These are phyloP conservation scores for Stictocephala bisonia DNA, from an alignment of 2,888 invertebrate genomes.

Conservation along the genomic window DNA sequence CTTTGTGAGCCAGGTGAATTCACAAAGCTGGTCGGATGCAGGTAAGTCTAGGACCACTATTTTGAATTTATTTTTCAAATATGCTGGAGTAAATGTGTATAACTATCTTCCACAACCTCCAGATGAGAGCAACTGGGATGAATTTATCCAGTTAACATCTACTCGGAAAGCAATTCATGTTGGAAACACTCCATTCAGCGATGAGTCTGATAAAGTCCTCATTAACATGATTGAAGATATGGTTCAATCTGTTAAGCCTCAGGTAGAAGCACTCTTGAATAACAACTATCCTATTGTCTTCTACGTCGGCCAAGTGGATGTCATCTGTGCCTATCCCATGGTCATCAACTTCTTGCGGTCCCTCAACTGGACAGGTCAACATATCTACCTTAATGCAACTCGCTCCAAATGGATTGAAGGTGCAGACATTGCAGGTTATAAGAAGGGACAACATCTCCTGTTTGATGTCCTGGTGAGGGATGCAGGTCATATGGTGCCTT, in stretches of 20 bases:
- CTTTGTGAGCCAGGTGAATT: neutral
- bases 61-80: neutral
- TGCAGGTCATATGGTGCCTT: slow-evolving; percentile 86
- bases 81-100: slow-evolving; percentile 10
- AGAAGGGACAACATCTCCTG: slow-evolving; percentile 76
- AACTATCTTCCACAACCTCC: slow-evolving; percentile 3
- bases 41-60: neutral
- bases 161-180: slow-evolving; percentile 78
- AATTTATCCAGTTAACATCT: slow-evolving; percentile 51
- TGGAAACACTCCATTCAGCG: slow-evolving; percentile 79
- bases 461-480: slow-evolving; percentile 79
- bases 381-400: neutral
- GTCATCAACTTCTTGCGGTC: slow-evolving; percentile 81
- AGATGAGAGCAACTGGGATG: slow-evolving; percentile 25
- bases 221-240: slow-evolving; percentile 81
- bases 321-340: slow-evolving; percentile 89
- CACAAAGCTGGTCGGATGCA: slow-evolving; percentile 9
- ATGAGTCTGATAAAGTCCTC: slow-evolving; percentile 73
- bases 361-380: slow-evolving; percentile 74
- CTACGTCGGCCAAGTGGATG: slow-evolving; percentile 92
- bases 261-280: slow-evolving; percentile 76
- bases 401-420: neutral
- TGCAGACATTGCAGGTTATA: slow-evolving; percentile 73
- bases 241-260: slow-evolving; percentile 77
- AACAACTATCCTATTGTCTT: slow-evolving; percentile 78